Percentiles rank a stretch among this genome's conserved stretches.
Evolutionary conservation across 2,797 vertebrate genomes (phyloP).

Genomic region (Tamandua tetradactyla): DNA sequence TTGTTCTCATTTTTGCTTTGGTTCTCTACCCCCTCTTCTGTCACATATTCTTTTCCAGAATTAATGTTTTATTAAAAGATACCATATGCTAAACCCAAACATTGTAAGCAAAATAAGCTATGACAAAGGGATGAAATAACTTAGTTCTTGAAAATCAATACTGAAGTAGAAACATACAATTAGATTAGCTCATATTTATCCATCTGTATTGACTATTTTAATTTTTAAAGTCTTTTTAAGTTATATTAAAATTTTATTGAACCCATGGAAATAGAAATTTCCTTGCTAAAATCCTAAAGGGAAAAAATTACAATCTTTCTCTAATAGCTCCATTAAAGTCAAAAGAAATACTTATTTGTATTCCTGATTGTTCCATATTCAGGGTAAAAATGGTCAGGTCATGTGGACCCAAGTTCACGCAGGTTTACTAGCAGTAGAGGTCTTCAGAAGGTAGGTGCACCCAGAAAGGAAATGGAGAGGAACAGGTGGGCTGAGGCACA

Average conservation of each 20-base stretch:
- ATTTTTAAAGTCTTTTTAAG: background rate
- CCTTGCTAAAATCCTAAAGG: background rate
- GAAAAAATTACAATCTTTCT: background rate
- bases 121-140: background rate
- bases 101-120: background rate
- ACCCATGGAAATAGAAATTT: background rate
- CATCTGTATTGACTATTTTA: background rate
- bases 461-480: background rate
- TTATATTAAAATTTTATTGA: background rate
- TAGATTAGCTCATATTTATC: background rate
- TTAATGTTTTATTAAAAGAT: background rate
- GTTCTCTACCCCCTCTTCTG: background rate
- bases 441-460: background rate
- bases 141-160: constrained; percentile 5
- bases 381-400: background rate
- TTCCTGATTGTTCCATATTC: background rate
- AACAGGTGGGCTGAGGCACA: background rate
- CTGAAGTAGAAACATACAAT: background rate
- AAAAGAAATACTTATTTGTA: background rate
- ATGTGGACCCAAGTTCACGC: background rate
- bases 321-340: background rate
- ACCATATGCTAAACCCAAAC: background rate
- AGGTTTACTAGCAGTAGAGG: background rate
- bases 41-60: background rate
- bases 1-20: too few relatives aligned